These are phyloP conservation scores for Torymus tubicola DNA, from an alignment of 2,888 invertebrate species.

Conservation along the genomic window DNA sequence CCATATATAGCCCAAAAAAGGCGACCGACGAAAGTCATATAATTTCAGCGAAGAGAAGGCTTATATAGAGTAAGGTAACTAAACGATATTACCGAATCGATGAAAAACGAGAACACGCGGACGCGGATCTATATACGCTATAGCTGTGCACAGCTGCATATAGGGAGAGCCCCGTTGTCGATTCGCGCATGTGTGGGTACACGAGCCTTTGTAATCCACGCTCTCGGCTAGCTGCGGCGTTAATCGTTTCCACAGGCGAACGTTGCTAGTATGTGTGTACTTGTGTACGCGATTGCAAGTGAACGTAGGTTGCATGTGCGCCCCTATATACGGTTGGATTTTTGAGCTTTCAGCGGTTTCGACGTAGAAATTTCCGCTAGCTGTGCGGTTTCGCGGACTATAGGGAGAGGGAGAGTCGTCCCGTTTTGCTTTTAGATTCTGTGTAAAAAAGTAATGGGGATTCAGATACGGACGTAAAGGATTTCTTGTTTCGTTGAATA, in stretches of 20 bases:
- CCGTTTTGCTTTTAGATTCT: too few relatives aligned
- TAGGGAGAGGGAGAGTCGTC: too few relatives aligned
- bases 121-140: background rate
- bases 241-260: conserved; percentile 22
- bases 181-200: background rate
- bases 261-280: background rate
- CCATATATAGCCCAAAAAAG: too few relatives aligned
- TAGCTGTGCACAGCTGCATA: background rate
- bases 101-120: conserved; percentile 52
- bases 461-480: too few relatives aligned
- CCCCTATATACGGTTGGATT: too few relatives aligned
- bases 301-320: too few relatives aligned
- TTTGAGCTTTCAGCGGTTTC: too few relatives aligned
- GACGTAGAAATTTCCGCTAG: too few relatives aligned
- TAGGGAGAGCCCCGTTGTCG: conserved; percentile 9
- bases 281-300: too few relatives aligned
- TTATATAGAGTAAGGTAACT: conserved; percentile 51
- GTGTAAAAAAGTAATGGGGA: too few relatives aligned
- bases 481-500: too few relatives aligned
- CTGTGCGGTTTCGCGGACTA: too few relatives aligned
- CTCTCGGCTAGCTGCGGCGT: conserved; percentile 3
- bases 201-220: conserved; percentile 39
- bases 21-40: conserved; percentile 1
- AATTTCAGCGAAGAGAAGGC: conserved; percentile 51
- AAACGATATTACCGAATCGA: conserved; percentile 57